Evolutionary conservation across 2,888 invertebrate species (phyloP), one percentile per base, ranked within the genome.

Genomic region (Trimorus sp.): DNA sequence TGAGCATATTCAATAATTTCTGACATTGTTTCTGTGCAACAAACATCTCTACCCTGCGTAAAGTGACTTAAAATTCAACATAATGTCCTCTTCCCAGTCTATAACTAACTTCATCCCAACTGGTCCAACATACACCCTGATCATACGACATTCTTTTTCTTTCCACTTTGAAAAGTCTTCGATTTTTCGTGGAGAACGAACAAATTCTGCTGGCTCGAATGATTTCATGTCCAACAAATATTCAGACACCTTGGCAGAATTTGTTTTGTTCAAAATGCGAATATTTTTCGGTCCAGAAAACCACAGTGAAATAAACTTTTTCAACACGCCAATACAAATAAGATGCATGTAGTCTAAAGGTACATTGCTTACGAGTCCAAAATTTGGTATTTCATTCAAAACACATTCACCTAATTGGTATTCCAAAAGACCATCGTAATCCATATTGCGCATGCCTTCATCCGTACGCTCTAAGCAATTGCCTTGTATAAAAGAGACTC

Each of bases 271-370:
- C 7, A 45, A 62, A 4, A 48, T 36, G n/a, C 60, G 60, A 45
- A 26, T 15, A 7, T 9, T 26, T 11, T 12, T 45, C 0, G 60
- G 60, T 4, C 60, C 60, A 7, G 26, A 3, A 7, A 40, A 7
- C 60, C 45, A 48, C 48, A 48, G 7, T 5, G 1, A 9, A 9
- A 65, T 6, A 1, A 51, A 51, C 11, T 65, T 65, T 45, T 51
- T 65, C 8, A 38, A 14, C n/a, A 51, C 14, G 11, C 63, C 63
- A n/a, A 65, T 15, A 14, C 63, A 65, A 14, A 51, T 15, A 14
- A 65, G 38, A 15, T 65, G 63, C 63, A 65, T 65, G 51, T 65
- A 65, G 38, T 65, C 51, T 1, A 62, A 37, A 0, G 63, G 63
- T 7, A 51, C 40, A 9, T 65, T 65, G 12, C 51, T 51, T 9